Evolutionary conservation across 2,113 vertebrate genomes (phyloP).

Genomic region (Otocyon megalotis): DNA sequence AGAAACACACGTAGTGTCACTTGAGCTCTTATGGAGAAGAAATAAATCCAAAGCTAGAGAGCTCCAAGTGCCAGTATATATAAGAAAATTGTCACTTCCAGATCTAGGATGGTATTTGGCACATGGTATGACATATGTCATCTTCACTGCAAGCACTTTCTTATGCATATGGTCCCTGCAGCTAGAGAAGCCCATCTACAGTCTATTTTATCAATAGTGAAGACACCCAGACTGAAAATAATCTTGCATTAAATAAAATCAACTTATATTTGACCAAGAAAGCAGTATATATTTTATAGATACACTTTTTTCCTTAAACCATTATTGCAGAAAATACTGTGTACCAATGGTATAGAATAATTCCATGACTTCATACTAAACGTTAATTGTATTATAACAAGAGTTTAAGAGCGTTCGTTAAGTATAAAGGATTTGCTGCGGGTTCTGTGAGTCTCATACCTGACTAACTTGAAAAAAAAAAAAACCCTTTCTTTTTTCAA

Average conservation of each 20-base stretch:
- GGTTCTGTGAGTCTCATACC: background rate
- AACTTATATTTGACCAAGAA: constrained; percentile 58
- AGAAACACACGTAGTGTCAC: constrained; percentile 70
- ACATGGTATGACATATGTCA: constrained; percentile 83
- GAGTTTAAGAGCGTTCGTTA: background rate
- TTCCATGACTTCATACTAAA: background rate
- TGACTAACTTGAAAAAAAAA: background rate
- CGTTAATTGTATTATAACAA: constrained; percentile 12
- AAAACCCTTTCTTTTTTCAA: background rate
- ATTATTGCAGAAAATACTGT: background rate
- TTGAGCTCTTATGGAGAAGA: constrained; percentile 68
- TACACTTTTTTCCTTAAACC: constrained; percentile 14
- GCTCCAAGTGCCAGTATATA: constrained; percentile 75
- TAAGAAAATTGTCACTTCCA: constrained; percentile 83
- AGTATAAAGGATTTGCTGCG: constrained; percentile 28
- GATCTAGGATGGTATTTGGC: constrained; percentile 81
- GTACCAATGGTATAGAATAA: background rate
- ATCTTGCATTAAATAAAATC: constrained; percentile 65
- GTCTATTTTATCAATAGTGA: constrained; percentile 80
- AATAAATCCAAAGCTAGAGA: constrained; percentile 69
- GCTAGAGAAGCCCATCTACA: constrained; percentile 62
- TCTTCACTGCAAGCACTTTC: constrained; percentile 73
- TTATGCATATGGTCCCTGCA: constrained; percentile 80
- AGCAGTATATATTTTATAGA: constrained; percentile 37
- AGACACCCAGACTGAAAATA: constrained; percentile 78